These are phyloP conservation scores for Percina caprodes DNA, from an alignment of 2,113 vertebrate genomes.

Conservation along the genomic window DNA sequence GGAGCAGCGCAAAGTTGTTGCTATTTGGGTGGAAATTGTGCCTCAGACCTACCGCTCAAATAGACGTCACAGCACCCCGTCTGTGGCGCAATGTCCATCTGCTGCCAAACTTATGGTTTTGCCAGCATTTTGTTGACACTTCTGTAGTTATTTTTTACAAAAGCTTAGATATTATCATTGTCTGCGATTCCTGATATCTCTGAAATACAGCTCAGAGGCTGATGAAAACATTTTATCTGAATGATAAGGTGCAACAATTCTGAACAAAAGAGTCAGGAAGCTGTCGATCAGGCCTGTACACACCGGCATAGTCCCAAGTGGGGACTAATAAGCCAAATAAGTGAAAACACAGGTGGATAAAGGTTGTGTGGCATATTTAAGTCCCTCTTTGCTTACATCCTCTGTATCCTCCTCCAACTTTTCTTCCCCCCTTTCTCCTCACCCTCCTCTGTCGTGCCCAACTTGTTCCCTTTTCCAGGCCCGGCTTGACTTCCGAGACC, in stretches of 20 bases:
- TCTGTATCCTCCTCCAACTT: neutral
- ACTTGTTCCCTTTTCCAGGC: constrained; percentile 78
- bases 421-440: neutral
- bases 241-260: no score
- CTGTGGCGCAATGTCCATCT: no score
- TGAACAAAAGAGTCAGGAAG: neutral
- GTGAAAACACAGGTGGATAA: neutral
- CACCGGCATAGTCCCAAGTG: neutral
- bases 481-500: constrained; percentile 93
- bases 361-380: neutral
- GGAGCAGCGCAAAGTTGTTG: no score
- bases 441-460: neutral
- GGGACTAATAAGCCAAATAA: neutral
- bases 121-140: neutral
- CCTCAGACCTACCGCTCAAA: no score
- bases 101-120: no score
- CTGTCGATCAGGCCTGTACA: neutral
- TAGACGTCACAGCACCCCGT: no score
- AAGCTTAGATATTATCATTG: no score
- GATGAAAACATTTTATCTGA: neutral
- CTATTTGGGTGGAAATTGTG: no score
- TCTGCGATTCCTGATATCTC: no score
- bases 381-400: neutral
- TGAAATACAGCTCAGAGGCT: neutral
- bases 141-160: no score